Evolutionary conservation across 2,113 vertebrate genomes (phyloP).

Genomic region (Piaya cayana): DNA sequence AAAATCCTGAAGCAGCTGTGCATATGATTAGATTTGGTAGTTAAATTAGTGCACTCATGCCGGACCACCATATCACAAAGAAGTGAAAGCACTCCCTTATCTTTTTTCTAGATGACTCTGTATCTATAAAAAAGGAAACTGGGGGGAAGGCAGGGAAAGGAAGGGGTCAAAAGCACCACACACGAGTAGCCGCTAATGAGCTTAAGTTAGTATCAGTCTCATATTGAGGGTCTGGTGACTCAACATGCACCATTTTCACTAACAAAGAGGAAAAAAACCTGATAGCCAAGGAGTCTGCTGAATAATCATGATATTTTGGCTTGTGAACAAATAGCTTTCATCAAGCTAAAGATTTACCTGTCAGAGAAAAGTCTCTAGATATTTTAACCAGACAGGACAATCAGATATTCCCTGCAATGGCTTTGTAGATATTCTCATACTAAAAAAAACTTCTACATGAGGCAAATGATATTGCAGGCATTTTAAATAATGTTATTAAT

Average conservation of each 20-base stretch:
- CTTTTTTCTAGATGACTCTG: constrained; percentile 6
- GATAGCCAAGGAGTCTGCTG: not conserved
- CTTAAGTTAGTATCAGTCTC: not conserved
- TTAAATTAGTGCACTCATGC: not conserved
- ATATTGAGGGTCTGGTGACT: constrained; percentile 15
- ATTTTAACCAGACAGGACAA: not conserved
- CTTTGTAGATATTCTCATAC: not conserved
- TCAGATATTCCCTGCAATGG: not conserved
- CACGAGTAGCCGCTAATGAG: not conserved
- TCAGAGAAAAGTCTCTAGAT: not conserved
- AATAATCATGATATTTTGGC: constrained; percentile 9
- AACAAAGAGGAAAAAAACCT: not conserved
- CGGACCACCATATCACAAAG: not conserved
- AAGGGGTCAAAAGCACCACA: not conserved
- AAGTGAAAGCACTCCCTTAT: constrained; percentile 26
- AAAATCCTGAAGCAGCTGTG: constrained; percentile 1
- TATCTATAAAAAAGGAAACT: constrained; percentile 1
- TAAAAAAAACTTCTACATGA: not conserved
- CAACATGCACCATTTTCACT: constrained; percentile 11
- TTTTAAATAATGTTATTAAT: constrained; percentile 2
- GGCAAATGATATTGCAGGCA: not conserved
- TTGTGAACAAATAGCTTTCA: not conserved
- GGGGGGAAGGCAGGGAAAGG: not conserved
- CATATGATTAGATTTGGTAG: not conserved
- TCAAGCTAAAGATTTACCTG: not conserved